Evolutionary conservation across 2,888 invertebrate species (phyloP).

Genomic region (Pyrrhia umbra): DNA sequence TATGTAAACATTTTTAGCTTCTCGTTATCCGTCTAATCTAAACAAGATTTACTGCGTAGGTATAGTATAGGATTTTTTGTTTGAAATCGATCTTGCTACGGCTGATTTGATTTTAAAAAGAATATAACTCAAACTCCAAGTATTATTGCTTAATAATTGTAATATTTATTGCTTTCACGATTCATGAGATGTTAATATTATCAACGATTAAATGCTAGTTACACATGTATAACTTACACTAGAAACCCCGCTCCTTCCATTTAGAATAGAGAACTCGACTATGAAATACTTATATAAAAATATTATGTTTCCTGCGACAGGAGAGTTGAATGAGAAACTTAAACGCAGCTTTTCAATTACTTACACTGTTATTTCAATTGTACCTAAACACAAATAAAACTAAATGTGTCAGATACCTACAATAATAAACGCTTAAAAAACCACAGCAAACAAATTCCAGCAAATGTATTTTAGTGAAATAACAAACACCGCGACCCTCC

Average conservation of each 20-base stretch:
- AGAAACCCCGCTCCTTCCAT: too few relatives aligned
- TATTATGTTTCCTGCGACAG: too few relatives aligned
- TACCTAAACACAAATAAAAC: neutral
- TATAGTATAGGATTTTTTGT: slow-evolving; percentile 8
- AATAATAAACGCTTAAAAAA: neutral
- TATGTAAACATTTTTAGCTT: slow-evolving; percentile 51
- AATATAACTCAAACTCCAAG: neutral
- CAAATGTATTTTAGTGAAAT: slow-evolving; percentile 16
- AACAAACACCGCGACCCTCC: slow-evolving; percentile 6
- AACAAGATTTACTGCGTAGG: slow-evolving; percentile 27
- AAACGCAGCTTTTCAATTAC: neutral
- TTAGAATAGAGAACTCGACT: too few relatives aligned
- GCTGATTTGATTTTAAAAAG: neutral
- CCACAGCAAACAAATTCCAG: slow-evolving; percentile 22
- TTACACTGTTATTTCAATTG: too few relatives aligned
- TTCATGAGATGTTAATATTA: too few relatives aligned
- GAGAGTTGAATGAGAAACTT: neutral
- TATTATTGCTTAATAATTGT: neutral
- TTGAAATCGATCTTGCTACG: neutral
- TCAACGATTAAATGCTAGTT: too few relatives aligned
- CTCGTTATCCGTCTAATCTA: slow-evolving; percentile 37
- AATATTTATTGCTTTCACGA: too few relatives aligned
- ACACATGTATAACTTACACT: too few relatives aligned
- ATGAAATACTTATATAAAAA: neutral
- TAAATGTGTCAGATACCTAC: neutral